Percentiles rank a stretch among this genome's conserved stretches.
Evolutionary conservation across 2,797 vertebrate species (phyloP).

Genomic region (Epinephelus malabaricus): DNA sequence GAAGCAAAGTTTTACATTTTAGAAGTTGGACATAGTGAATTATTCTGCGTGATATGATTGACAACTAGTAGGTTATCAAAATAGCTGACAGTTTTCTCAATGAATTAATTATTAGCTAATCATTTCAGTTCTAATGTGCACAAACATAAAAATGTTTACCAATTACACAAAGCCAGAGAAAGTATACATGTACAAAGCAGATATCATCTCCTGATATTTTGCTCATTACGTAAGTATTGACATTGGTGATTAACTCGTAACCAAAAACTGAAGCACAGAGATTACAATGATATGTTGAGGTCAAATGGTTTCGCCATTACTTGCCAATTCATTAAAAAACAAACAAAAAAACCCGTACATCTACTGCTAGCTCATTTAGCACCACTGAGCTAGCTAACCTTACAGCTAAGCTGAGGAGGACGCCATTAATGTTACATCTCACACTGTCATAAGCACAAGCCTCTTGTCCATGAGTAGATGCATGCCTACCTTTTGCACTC

Average conservation of each 20-base stretch:
- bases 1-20: background rate
- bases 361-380: no score
- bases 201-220: background rate
- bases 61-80: background rate
- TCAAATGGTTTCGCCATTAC: no score
- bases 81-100: background rate
- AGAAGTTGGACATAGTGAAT: background rate
- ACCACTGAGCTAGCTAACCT: no score
- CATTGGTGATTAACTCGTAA: background rate
- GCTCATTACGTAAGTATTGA: background rate
- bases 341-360: no score
- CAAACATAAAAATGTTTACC: background rate
- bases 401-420: background rate
- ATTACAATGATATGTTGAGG: no score
- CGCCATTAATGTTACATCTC: no score
- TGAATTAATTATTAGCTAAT: background rate
- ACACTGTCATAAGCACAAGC: no score
- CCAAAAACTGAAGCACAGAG: no score
- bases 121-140: background rate
- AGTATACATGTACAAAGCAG: background rate
- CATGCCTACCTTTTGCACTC: no score
- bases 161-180: background rate
- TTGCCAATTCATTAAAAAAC: no score
- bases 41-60: background rate
- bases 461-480: no score